Conservation (phyloP, 1,140 invertebrate genomes). For the Camponotus vicinus region DNA sequence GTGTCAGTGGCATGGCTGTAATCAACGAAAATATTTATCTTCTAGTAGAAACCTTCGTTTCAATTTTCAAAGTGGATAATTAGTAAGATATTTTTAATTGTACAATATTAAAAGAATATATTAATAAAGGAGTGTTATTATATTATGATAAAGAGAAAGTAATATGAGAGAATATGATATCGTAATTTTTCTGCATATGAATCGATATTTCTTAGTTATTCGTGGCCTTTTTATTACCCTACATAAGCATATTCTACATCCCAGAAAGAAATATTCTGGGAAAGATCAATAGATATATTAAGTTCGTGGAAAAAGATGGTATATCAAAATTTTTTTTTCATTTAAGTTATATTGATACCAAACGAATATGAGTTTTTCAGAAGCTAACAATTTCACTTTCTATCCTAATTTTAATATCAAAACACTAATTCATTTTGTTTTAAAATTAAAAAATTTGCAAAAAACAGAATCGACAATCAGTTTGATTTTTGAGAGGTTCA, state of each 20-base stretch:
- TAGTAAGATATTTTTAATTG: slow-evolving; percentile 15
- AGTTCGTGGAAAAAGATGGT: background rate
- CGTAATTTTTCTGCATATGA: background rate
- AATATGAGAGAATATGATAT: background rate
- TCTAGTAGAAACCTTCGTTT: background rate
- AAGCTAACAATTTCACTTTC: no score
- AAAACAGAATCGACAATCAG: no score
- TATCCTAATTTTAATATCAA: no score
- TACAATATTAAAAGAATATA: background rate
- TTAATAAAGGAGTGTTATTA: background rate
- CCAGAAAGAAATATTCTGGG: background rate
- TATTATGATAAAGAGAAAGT: background rate
- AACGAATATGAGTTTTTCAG: background rate
- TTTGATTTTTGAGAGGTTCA: no score
- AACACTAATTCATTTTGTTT: no score
- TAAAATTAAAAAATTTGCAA: no score
- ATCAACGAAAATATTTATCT: slow-evolving; percentile 64
- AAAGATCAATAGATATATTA: background rate
- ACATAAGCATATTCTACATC: no score
- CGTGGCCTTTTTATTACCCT: background rate
- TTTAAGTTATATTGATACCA: background rate
- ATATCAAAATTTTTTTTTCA: background rate
- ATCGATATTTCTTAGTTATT: background rate
- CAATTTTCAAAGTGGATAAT: slow-evolving; percentile 34
- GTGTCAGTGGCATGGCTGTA: slow-evolving; percentile 60